Evolutionary conservation across 2,797 vertebrate species (phyloP), one percentile per base, ranked within the genome.

Genomic region (Zenarchopterus dispar): DNA sequence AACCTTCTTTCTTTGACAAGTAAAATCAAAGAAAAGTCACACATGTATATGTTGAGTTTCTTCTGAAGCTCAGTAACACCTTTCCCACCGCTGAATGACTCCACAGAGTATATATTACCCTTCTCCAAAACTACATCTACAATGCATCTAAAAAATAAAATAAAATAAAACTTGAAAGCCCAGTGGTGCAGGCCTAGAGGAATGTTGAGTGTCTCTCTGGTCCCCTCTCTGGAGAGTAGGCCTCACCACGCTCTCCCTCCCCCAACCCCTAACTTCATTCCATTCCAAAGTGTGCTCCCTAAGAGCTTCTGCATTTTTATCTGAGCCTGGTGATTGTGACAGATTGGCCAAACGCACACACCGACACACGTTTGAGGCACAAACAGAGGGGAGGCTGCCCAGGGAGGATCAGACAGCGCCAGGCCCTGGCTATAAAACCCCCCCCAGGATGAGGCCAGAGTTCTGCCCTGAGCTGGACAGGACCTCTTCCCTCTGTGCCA

Each of bases 251-350:
- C 62, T 17, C 46, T 49, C 64, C 70, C 78, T 45, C 56, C 62
- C 58, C 65, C 69, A 15, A 1, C 36, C 13, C 63, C 62, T 33
- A 66, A 49, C 75, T 58, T 84, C 88, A 92, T 91, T 91, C 91
- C 88, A 84, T 81, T 90, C 82, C 85, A 86, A 84, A 90, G 88
- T 88, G 85, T 88, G 76, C 67, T 82, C 85, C 73, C 81, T 80
- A 86, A 90, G 88, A 91, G 90, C 84, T 79, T 81, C 70, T 5
- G 76, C 89, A 89, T 92, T 91, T 90, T 92, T 90, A 90, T 91
- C 91, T 92, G 89, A 91, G 91, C 90, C 84, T 0, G 52, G 85
- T 82, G 91, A 90, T 91, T 91, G 89, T 89, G 89, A 92, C 82
- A 88, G 90, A 93, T 90, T 89, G 80, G 75, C 77, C 80, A 84